Evolutionary conservation across 1,140 invertebrate species (phyloP), one percentile per base, ranked within the genome.

Genomic region (Trigoniulus corallinus): DNA sequence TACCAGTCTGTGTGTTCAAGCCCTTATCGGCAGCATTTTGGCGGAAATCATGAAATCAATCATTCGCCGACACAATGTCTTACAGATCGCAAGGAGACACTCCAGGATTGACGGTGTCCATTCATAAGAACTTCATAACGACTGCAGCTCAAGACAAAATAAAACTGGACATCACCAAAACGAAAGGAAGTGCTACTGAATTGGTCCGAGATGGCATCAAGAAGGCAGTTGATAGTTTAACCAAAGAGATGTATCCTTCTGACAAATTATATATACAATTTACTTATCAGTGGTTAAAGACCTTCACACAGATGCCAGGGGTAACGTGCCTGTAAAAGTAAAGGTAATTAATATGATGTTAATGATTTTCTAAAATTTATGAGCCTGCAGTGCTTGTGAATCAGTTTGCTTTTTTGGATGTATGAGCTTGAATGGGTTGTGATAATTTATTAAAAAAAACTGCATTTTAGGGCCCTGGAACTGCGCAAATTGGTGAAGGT

Each of bases 41-140:
- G 57, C 22, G 47, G 46, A 29, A 13, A 22, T 15, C 18, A 26
- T 18, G 22, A 1, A 23, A 0, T 22, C 25, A 15, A 26, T 24
- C 26, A 48, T 26, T 39, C 50, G 37, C 41, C 26, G 44, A 50
- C 40, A n/a, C 43, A 21, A 50, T 54, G 23, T 41, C 52, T 59
- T 52, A 49, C 2, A 62, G 68, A 3, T 49, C 57, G 22, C 53
- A 69, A 44, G 57, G 65, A 47, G 56, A 62, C 45, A 62, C 62
- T 48, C 59, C 66, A 2, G 73, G 72, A 13, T 45, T 59, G 20
- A 45, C 50, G n/a, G 48, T 50, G 15, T 44, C 51, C 10, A 25
- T 48, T 1, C 39, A 48, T 13, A 39, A 22, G 2, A 34, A 47
- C 12, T 20, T 29, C 13, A 48, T 53, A 1, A 53, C 51, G 15